phyloP scores from a whole-genome alignment of 2,888 invertebrate genomes.

The Macroteleia sp. region DNA sequence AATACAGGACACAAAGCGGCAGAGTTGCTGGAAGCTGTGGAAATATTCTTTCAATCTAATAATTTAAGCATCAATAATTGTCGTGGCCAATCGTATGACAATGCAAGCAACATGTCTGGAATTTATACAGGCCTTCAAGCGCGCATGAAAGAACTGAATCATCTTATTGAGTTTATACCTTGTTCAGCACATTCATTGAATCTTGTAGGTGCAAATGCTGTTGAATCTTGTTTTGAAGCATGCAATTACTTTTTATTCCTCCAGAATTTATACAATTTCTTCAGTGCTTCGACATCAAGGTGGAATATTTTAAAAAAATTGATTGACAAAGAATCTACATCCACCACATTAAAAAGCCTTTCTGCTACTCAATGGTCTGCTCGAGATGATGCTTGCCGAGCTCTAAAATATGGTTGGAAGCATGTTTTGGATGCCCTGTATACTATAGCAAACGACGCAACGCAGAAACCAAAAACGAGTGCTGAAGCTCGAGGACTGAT shows the following conservation, averaged over 20 bases:
- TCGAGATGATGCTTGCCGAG: constrained; percentile 23
- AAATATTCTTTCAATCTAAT: background rate
- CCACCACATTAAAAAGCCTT: constrained; percentile 31
- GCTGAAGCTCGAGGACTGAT: constrained; percentile 21
- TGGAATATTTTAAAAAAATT: no score
- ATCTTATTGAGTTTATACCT: constrained; percentile 64
- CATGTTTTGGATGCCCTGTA: constrained; percentile 16
- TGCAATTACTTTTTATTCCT: constrained; percentile 61
- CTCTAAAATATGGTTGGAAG: constrained; percentile 18
- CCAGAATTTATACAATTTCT: constrained; percentile 63
- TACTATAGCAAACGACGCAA: constrained; percentile 15
- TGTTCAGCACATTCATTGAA: constrained; percentile 70
- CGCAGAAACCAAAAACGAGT: constrained; percentile 5
- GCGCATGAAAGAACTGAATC: constrained; percentile 67
- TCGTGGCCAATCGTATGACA: constrained; percentile 10
- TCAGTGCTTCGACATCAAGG: constrained; percentile 51
- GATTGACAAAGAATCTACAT: no score
- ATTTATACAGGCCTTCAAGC: constrained; percentile 55
- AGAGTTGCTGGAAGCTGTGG: constrained; percentile 48
- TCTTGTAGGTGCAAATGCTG: constrained; percentile 66
- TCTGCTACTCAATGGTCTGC: constrained; percentile 37
- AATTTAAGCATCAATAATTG: background rate
- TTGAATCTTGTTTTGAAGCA: constrained; percentile 67
- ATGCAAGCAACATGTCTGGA: constrained; percentile 15
- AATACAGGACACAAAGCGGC: constrained; percentile 53